These are phyloP conservation scores for Lycodopsis pacificus DNA, from an alignment of 2,797 vertebrate species.

Conservation along the genomic window DNA sequence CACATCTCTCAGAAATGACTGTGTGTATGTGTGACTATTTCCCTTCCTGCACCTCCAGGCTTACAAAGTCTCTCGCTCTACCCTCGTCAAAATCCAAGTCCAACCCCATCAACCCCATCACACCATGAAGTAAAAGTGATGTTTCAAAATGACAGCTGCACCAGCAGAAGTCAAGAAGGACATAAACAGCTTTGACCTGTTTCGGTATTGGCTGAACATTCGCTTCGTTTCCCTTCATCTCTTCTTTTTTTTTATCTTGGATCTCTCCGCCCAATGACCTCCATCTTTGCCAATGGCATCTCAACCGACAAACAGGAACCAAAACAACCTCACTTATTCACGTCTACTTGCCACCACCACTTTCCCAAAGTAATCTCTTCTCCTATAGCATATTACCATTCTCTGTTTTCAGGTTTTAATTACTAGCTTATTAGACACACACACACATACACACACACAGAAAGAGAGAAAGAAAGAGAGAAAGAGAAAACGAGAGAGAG, in stretches of 20 bases:
- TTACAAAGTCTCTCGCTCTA: conserved; percentile 4
- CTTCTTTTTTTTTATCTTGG: neutral
- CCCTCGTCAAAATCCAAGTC: neutral
- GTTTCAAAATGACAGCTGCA: conserved; percentile 1
- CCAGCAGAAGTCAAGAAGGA: conserved; percentile 24
- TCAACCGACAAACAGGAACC: conserved; percentile 13
- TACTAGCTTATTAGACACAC: conserved; percentile 70
- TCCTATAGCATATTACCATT: conserved; percentile 50
- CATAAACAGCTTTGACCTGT: conserved; percentile 33
- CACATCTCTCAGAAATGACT: neutral
- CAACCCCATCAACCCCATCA: conserved; percentile 6
- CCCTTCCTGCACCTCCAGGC: conserved; percentile 10
- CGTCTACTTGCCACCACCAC: neutral
- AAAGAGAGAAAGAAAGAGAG: neutral
- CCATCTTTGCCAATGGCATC: conserved; percentile 30
- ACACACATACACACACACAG: neutral
- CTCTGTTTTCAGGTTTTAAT: conserved; percentile 75
- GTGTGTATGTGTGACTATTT: neutral
- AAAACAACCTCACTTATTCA: conserved; percentile 30
- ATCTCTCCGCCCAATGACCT: conserved; percentile 26
- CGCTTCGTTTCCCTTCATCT: neutral
- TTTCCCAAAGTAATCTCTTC: conserved; percentile 65
- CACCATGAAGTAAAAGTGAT: neutral
- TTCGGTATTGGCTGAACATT: conserved; percentile 30
- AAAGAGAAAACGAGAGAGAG: neutral